Conservation (phyloP, 2,797 vertebrate genomes). For the Scolopax rusticola region DNA sequence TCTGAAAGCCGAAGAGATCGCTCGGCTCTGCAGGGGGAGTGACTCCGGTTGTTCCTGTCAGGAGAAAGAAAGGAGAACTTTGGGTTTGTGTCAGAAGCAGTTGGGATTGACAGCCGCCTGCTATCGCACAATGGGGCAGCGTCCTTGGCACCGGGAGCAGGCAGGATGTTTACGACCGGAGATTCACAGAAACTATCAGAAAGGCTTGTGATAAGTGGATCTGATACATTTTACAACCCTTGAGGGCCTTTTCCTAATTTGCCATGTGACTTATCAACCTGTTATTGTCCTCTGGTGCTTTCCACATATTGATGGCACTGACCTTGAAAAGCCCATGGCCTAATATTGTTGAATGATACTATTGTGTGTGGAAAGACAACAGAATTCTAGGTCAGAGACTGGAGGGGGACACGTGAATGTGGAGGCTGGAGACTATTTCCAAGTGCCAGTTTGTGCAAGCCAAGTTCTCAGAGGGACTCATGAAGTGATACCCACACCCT, state of each 20-base stretch:
- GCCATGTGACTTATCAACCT: constrained; percentile 61
- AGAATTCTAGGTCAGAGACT: constrained; percentile 28
- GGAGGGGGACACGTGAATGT: neutral
- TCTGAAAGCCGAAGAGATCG: neutral
- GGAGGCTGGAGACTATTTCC: neutral
- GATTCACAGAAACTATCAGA: constrained; percentile 33
- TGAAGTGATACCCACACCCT: neutral
- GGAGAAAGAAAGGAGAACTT: neutral
- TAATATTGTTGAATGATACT: constrained; percentile 17
- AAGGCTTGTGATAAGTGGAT: constrained; percentile 30
- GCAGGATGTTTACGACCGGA: constrained; percentile 42
- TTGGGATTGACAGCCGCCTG: neutral
- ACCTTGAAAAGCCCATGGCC: constrained; percentile 52
- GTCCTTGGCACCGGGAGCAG: neutral
- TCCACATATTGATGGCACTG: constrained; percentile 53
- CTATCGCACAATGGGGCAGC: neutral
- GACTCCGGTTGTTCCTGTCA: neutral
- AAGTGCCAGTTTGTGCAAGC: neutral
- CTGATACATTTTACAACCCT: constrained; percentile 41
- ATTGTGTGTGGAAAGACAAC: constrained; percentile 17
- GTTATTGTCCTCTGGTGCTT: constrained; percentile 51
- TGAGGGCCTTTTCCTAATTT: constrained; percentile 67
- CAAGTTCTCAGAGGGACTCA: neutral
- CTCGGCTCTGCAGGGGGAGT: neutral
- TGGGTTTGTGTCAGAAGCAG: neutral